These are phyloP conservation scores for Boloria selene DNA, from an alignment of 2,888 invertebrate genomes.

Conservation along the genomic window DNA sequence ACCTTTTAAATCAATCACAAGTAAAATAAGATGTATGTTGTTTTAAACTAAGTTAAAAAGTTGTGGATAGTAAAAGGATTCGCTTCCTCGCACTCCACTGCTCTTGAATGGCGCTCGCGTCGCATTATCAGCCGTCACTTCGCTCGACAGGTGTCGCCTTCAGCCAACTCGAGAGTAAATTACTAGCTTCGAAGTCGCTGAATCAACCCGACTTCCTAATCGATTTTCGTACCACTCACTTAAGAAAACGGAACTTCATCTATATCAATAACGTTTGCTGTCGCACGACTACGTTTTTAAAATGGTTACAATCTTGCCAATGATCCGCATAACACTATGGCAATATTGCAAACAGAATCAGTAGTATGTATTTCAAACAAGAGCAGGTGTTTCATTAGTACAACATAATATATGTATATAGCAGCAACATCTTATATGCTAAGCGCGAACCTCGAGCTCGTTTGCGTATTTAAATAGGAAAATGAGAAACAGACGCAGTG, in stretches of 20 bases:
- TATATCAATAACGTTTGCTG: constrained; percentile 54
- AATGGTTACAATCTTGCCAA: not conserved
- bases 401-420: constrained; percentile 48
- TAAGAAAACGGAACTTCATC: constrained; percentile 57
- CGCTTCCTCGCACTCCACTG: constrained; percentile 63
- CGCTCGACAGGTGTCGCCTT: constrained; percentile 80
- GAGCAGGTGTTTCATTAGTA: not conserved
- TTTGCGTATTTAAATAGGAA: constrained; percentile 82
- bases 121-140: constrained; percentile 80
- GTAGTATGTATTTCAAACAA: not conserved
- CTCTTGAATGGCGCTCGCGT: constrained; percentile 74
- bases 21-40: not conserved
- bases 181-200: constrained; percentile 79
- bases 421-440: constrained; percentile 76
- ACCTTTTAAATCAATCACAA: too few relatives aligned
- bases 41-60: constrained; percentile 41
- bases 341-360: too few relatives aligned
- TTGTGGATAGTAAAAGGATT: constrained; percentile 50
- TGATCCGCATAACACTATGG: not conserved
- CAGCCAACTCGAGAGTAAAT: constrained; percentile 81
- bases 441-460: constrained; percentile 74
- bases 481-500: constrained; percentile 80
- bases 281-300: constrained; percentile 29
- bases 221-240: constrained; percentile 72
- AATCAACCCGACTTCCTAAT: constrained; percentile 76